These are phyloP conservation scores for Ryuthela nishihirai DNA, from an alignment of 2,888 invertebrate genomes.

Conservation along the genomic window DNA sequence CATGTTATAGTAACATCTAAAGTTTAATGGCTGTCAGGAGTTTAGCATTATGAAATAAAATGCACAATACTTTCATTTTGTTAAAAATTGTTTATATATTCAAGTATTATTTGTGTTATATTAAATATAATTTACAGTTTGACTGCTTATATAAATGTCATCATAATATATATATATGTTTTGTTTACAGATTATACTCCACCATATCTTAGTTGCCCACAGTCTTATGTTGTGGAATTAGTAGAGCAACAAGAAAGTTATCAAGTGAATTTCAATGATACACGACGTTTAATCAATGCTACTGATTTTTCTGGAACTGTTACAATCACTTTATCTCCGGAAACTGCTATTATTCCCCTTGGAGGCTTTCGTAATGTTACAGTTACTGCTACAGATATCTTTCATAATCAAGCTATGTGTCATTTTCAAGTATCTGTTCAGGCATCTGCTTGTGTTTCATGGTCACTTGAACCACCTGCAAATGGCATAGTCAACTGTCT, in stretches of 20 bases:
- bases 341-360: slow-evolving; percentile 71
- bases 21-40: too few relatives aligned
- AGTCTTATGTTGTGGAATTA: slow-evolving; percentile 88
- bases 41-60: neutral
- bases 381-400: slow-evolving; percentile 79
- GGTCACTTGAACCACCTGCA: slow-evolving; percentile 85
- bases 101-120: neutral
- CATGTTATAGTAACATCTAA: too few relatives aligned
- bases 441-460: slow-evolving; percentile 90
- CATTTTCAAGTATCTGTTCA: slow-evolving; percentile 91
- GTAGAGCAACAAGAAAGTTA: slow-evolving; percentile 86
- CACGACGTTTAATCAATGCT: slow-evolving; percentile 74
- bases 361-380: slow-evolving; percentile 59
- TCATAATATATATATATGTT: neutral
- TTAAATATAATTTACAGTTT: neutral
- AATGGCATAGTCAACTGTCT: slow-evolving; percentile 84
- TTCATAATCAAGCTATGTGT: slow-evolving; percentile 82
- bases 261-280: slow-evolving; percentile 86
- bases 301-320: slow-evolving; percentile 87
- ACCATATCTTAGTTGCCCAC: slow-evolving; percentile 83
- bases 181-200: slow-evolving; percentile 71
- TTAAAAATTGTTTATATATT: neutral
- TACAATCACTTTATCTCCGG: slow-evolving; percentile 65
- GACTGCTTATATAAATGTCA: neutral
- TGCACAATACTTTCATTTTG: neutral